Conservation (phyloP, 2,888 invertebrate genomes). For the Bruchidius siliquastri region DNA sequence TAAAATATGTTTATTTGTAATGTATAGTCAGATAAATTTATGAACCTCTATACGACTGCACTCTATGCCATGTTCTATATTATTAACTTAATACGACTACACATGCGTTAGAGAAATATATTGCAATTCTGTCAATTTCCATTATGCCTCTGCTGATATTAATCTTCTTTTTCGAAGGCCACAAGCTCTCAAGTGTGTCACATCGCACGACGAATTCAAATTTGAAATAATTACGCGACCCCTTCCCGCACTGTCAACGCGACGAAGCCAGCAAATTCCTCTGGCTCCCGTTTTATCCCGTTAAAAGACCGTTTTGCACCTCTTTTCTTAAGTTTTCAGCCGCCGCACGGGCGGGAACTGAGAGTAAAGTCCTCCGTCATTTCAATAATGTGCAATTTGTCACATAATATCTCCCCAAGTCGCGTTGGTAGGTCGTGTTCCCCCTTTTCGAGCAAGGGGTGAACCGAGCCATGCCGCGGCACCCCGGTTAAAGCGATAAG, state of each 20-base stretch:
- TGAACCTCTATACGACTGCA: too few species aligned
- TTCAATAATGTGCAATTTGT: conserved; percentile 47
- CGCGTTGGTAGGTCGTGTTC: conserved; percentile 1
- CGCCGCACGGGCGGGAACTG: conserved; percentile 13
- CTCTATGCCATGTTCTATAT: too few species aligned
- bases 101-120: too few species aligned
- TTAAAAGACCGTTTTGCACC: conserved; percentile 44
- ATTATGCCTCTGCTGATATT: too few species aligned
- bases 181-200: not conserved
- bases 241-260: conserved; percentile 28
- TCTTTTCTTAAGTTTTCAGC: conserved; percentile 31
- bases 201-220: conserved; percentile 13
- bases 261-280: not conserved
- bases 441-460: not conserved
- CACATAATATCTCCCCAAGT: conserved; percentile 40
- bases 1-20: too few species aligned
- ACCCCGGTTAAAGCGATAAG: conserved; percentile 22
- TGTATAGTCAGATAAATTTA: too few species aligned
- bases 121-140: too few species aligned
- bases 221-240: conserved; percentile 34
- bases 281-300: not conserved
- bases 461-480: not conserved
- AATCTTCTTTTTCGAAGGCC: too few species aligned
- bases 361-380: conserved; percentile 32
- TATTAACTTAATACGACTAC: too few species aligned